Percentiles rank a stretch among this genome's conserved stretches.
These are phyloP conservation scores for Streptopelia turtur DNA, from an alignment of 2,797 vertebrate genomes.

Conservation along the genomic window DNA sequence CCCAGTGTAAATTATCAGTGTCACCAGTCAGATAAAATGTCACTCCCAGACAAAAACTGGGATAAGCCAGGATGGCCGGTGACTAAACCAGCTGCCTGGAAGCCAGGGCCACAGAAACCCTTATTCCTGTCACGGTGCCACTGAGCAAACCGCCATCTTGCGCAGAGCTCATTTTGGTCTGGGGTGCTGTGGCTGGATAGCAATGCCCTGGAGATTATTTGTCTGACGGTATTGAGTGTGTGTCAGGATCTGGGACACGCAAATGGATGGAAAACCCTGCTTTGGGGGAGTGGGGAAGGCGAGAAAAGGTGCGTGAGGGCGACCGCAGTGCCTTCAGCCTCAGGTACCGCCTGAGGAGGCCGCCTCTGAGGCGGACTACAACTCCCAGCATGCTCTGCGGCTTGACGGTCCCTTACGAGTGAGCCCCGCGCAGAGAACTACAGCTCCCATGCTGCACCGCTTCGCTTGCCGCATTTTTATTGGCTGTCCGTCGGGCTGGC, in stretches of 20 bases:
- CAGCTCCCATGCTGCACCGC: neutral
- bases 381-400: neutral
- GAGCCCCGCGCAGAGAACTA: rapidly evolving
- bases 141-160: neutral
- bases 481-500: rapidly evolving
- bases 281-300: too few relatives aligned
- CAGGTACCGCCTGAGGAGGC: too few relatives aligned
- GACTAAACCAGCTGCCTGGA: neutral
- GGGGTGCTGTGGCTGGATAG: neutral
- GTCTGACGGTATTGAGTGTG: too few relatives aligned
- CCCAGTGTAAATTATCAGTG: neutral
- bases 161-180: neutral
- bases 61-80: neutral
- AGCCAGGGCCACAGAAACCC: neutral
- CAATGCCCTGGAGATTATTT: neutral
- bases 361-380: neutral
- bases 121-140: too few relatives aligned
- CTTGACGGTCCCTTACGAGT: rapidly evolving
- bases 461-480: rapidly evolving
- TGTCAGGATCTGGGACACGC: too few relatives aligned
- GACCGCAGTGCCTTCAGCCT: neutral
- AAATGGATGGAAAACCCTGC: neutral
- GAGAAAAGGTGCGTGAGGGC: neutral
- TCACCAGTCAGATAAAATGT: neutral
- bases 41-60: neutral